phyloP scores from a whole-genome alignment of 2,888 invertebrate genomes.

The Luperina nickerlii region DNA sequence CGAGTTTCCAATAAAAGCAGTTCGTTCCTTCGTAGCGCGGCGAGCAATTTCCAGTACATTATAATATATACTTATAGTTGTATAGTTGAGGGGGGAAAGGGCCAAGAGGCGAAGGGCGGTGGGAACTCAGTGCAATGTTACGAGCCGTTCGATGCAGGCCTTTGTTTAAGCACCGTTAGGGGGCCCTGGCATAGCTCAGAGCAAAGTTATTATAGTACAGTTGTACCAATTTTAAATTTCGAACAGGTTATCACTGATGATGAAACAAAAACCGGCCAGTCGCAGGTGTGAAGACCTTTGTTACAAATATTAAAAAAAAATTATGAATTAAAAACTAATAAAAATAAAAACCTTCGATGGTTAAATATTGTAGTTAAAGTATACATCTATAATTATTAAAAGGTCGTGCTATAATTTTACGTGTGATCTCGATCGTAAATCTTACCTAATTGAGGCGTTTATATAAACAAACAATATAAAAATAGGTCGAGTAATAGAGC shows the following conservation, averaged over 20 bases:
- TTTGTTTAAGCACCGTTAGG: constrained; percentile 77
- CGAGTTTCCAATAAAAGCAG: constrained; percentile 35
- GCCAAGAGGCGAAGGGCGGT: constrained; percentile 54
- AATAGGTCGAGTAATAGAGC: constrained; percentile 43
- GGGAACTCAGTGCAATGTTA: constrained; percentile 72
- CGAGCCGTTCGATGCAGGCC: constrained; percentile 78
- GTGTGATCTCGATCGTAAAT: constrained; percentile 59
- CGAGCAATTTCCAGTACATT: constrained; percentile 59
- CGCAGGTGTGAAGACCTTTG: neutral
- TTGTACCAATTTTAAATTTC: constrained; percentile 32
- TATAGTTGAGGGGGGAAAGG: constrained; percentile 41
- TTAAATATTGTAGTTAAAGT: constrained; percentile 29
- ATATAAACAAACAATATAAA: constrained; percentile 54
- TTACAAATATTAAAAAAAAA: constrained; percentile 6
- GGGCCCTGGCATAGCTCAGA: constrained; percentile 49
- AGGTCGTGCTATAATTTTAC: constrained; percentile 27
- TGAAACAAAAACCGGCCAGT: constrained; percentile 9
- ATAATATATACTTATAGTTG: constrained; percentile 32
- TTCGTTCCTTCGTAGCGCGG: constrained; percentile 31
- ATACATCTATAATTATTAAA: constrained; percentile 9
- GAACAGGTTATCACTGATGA: constrained; percentile 1
- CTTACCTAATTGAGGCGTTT: constrained; percentile 34
- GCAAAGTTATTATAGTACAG: constrained; percentile 23
- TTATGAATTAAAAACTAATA: constrained; percentile 17
- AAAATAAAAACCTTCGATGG: constrained; percentile 25